A percentile compares a stretch with the other conserved stretches of the same genome.
These are phyloP conservation scores for Augochlorella aurata DNA, from an alignment of 2,888 invertebrate species.

Conservation along the genomic window DNA sequence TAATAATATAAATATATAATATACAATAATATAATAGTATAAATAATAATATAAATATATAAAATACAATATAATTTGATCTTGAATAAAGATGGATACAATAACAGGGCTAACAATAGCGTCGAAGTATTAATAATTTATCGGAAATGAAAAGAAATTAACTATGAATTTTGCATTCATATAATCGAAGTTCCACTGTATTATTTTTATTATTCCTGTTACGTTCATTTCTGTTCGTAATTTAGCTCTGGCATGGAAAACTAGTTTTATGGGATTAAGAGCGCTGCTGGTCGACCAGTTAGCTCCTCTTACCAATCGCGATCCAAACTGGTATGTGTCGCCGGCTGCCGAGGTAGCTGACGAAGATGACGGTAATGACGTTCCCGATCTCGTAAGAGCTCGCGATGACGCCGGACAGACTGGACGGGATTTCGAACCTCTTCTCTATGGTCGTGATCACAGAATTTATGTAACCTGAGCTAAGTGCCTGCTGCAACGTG, in stretches of 20 bases:
- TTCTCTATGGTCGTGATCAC: conserved; percentile 99
- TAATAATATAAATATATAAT: no score
- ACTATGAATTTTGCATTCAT: no score
- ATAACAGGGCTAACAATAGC: no score
- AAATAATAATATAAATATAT: no score
- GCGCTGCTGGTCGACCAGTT: conserved; percentile 59
- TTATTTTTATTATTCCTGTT: no score
- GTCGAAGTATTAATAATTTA: no score
- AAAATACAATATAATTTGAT: no score
- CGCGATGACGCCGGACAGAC: conserved; percentile 95
- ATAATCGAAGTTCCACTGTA: no score
- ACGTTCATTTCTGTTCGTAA: background rate
- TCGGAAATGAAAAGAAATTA: no score
- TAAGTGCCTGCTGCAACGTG: conserved; percentile 94
- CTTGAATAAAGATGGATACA: no score
- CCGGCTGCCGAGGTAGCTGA: conserved; percentile 95
- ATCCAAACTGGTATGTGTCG: conserved; percentile 97
- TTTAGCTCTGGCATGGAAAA: background rate
- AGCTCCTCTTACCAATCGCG: conserved; percentile 87
- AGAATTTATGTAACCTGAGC: conserved; percentile 96
- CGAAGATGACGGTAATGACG: conserved; percentile 97
- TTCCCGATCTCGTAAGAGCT: conserved; percentile 98
- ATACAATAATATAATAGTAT: no score
- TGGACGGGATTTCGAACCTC: conserved; percentile 96
- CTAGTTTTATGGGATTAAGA: background rate